Percentiles rank a stretch among this genome's conserved stretches.
Conservation (phyloP, 2,797 vertebrate genomes). For the Picus viridis region DNA sequence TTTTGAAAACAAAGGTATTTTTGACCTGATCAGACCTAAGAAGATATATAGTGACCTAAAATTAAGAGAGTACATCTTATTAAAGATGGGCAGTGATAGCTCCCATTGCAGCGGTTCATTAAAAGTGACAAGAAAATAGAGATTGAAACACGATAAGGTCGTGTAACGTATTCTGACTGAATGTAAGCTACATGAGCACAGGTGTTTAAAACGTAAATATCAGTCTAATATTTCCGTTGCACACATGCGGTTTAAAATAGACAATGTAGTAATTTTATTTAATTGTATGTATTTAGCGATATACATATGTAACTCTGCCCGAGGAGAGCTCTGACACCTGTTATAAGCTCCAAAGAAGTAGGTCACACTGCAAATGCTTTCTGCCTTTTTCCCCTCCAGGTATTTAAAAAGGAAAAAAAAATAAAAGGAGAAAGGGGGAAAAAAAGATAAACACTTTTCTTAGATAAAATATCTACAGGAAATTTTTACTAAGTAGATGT, state of each 20-base stretch:
- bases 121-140: background rate
- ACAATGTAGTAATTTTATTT: background rate
- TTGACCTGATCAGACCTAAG: background rate
- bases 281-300: background rate
- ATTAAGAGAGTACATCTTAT: background rate
- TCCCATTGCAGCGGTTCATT: background rate
- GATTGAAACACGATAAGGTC: background rate
- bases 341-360: background rate
- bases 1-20: background rate
- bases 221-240: background rate
- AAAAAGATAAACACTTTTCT: background rate
- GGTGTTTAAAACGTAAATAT: background rate
- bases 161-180: background rate
- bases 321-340: constrained; percentile 32
- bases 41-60: background rate
- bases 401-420: too few species aligned
- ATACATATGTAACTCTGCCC: background rate
- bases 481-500: background rate
- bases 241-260: background rate
- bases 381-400: rapidly evolving
- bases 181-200: background rate
- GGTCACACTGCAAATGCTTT: background rate
- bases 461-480: background rate
- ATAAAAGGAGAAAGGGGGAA: too few species aligned
- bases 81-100: rapidly evolving